Conservation (phyloP, 2,888 invertebrate species). For the Nudaria mundana region DNA sequence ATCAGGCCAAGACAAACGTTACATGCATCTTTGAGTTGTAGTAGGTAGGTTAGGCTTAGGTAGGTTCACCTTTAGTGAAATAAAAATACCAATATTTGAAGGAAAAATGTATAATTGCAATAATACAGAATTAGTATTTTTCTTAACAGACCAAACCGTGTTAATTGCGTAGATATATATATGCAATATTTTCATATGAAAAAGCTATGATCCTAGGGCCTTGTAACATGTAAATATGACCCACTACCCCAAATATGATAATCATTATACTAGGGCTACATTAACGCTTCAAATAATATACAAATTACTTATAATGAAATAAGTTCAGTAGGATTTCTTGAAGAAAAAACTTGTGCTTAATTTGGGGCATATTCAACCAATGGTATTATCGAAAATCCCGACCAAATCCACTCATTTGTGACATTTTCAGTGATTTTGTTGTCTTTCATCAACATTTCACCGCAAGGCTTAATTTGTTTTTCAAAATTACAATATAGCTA, state of each 20-base stretch:
- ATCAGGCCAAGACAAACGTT: no score
- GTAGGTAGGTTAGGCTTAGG: neutral
- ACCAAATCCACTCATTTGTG: no score
- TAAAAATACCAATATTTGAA: neutral
- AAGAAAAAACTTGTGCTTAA: no score
- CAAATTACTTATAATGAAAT: constrained; percentile 11
- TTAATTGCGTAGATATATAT: neutral
- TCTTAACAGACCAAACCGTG: constrained; percentile 3
- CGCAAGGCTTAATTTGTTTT: no score
- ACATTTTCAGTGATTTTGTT: no score
- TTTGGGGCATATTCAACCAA: no score
- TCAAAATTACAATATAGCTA: no score
- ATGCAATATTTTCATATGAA: constrained; percentile 1
- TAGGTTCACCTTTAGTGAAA: neutral
- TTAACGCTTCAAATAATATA: constrained; percentile 20
- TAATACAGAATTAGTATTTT: constrained; percentile 7
- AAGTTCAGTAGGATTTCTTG: constrained; percentile 18
- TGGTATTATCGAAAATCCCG: no score
- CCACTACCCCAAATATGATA: constrained; percentile 26
- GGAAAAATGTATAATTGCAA: constrained; percentile 10
- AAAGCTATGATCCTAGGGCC: neutral
- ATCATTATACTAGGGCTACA: constrained; percentile 26
- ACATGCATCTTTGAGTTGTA: no score
- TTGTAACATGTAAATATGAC: neutral
- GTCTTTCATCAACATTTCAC: no score